phyloP scores from a whole-genome alignment of 2,888 invertebrate species.

The Pseudoips prasinana region DNA sequence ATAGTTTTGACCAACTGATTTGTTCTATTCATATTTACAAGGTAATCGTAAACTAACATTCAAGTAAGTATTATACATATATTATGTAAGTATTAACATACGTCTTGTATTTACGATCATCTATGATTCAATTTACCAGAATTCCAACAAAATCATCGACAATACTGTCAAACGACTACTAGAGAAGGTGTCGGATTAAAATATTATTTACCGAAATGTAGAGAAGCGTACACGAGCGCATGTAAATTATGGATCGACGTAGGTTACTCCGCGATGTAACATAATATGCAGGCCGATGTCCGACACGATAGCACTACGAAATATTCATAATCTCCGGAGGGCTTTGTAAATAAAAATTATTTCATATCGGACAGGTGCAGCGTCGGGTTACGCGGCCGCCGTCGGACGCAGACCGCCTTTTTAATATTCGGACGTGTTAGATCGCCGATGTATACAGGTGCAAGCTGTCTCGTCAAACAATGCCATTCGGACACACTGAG shows the following conservation, averaged over 20 bases:
- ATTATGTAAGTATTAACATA: too few relatives aligned
- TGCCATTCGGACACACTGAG: not conserved
- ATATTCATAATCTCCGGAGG: conserved; percentile 73
- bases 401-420: conserved; percentile 39
- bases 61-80: too few relatives aligned
- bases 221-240: conserved; percentile 21
- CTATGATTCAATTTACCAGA: too few relatives aligned
- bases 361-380: conserved; percentile 74
- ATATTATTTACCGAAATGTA: conserved; percentile 40
- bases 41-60: too few relatives aligned
- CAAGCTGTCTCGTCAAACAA: conserved; percentile 51
- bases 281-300: conserved; percentile 67
- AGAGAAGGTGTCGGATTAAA: conserved; percentile 52
- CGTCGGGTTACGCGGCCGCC: conserved; percentile 63
- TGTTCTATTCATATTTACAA: too few relatives aligned
- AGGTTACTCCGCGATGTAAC: conserved; percentile 59
- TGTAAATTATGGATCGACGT: conserved; percentile 63
- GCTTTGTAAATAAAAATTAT: conserved; percentile 76
- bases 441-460: conserved; percentile 58
- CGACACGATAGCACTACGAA: conserved; percentile 61
- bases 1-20: too few relatives aligned
- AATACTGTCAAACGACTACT: conserved; percentile 43
- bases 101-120: too few relatives aligned
- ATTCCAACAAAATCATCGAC: too few relatives aligned
- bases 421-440: conserved; percentile 73